Conservation (phyloP, 35 echinoderm and acorn worm species). For the Nesometra sesokonis region DNA sequence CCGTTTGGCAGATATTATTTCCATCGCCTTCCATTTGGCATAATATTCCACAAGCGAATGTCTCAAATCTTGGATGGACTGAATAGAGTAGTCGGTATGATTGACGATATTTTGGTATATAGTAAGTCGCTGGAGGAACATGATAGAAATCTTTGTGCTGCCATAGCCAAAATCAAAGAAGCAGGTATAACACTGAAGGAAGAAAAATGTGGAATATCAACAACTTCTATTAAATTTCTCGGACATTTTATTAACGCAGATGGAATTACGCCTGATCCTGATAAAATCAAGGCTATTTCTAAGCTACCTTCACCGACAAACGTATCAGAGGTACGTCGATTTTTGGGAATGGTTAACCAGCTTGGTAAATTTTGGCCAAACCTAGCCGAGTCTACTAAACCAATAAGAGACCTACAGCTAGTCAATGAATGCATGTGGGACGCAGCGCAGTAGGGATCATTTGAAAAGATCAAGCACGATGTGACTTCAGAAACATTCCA, state of each 20-base stretch:
- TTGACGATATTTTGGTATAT: too few relatives aligned
- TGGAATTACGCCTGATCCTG: conserved; percentile 13
- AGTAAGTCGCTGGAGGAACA: too few relatives aligned
- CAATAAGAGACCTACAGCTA: conserved; percentile 6
- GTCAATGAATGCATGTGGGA: conserved; percentile 1
- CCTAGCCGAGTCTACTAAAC: conserved; percentile 22
- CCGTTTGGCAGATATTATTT: neutral
- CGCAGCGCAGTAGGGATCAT: neutral
- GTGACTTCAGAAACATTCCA: neutral
- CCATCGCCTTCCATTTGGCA: neutral
- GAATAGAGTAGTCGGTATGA: too few relatives aligned
- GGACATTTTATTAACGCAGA: neutral
- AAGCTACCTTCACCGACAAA: neutral
- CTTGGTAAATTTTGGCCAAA: conserved; percentile 29
- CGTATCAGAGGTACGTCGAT: conserved; percentile 1
- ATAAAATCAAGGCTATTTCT: neutral
- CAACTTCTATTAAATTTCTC: too few relatives aligned
- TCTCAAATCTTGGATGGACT: neutral
- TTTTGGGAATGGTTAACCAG: conserved; percentile 33
- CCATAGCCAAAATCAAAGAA: too few relatives aligned
- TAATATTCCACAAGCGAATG: neutral
- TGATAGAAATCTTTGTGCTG: too few relatives aligned
- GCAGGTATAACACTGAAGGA: too few relatives aligned
- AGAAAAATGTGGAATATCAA: too few relatives aligned
- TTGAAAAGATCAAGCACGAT: neutral